Evolutionary conservation across 2,113 vertebrate genomes (phyloP).

Genomic region (Candoia aspera): DNA sequence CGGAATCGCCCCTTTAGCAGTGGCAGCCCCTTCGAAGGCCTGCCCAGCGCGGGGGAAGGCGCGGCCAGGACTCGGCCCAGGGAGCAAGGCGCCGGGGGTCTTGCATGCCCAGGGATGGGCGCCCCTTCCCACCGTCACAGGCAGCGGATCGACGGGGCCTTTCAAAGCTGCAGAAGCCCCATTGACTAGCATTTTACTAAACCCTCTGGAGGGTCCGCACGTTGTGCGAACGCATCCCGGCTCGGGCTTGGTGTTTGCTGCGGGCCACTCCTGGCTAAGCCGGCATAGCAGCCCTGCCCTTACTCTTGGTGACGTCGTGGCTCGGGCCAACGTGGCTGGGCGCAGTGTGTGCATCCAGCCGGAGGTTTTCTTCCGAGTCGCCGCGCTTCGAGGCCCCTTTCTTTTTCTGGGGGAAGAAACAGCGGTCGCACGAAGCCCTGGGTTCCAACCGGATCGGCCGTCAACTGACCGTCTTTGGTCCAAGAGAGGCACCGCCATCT

Average conservation of each 20-base stretch:
- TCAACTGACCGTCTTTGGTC: not conserved
- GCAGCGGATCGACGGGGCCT: not conserved
- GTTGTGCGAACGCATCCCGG: not conserved
- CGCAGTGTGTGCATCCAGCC: not conserved
- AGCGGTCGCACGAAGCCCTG: not conserved
- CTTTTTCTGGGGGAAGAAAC: not conserved
- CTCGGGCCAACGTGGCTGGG: not conserved
- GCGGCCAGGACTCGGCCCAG: not conserved
- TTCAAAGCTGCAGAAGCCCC: not conserved
- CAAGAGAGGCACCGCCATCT: not conserved
- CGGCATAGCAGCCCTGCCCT: not conserved
- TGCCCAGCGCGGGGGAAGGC: not conserved
- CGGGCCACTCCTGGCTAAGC: not conserved
- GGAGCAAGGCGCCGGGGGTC: not conserved
- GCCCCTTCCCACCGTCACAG: not conserved
- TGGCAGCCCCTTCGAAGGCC: no score
- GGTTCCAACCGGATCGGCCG: no score
- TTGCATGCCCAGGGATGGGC: not conserved
- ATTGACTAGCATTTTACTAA: not conserved
- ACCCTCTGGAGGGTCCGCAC: not conserved
- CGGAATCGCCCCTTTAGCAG: no score
- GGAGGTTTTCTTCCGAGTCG: not conserved
- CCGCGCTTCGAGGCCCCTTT: not conserved
- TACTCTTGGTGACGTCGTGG: not conserved
- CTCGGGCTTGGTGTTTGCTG: not conserved